Evolutionary conservation across 1,140 invertebrate genomes (phyloP), one percentile per base, ranked within the genome.

Genomic region (Parapsyche elsis): DNA sequence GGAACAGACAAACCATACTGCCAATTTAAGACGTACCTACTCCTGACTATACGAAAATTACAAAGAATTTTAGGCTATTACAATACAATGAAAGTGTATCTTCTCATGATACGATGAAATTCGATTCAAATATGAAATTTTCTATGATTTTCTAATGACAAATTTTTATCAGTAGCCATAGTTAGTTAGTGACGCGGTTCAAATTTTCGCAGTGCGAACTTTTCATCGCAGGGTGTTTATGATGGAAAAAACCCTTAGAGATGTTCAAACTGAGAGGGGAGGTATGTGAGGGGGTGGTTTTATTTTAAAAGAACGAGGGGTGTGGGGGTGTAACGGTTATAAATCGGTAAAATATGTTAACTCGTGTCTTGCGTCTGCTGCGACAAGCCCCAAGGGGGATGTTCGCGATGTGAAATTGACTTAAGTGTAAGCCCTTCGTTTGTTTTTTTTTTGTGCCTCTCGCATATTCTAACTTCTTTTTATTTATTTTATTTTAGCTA

Each of bases 291-390:
- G 78, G 81, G 59, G 61, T 61, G 38, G 49, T 77, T 82, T 82
- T 80, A 78, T 76, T 82, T 83, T 83, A 78, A 82, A 83, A 83
- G 78, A 78, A 78, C 71, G 46, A 59, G 76, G 79, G 79, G 38
- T 45, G 61, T n/a, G 49, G 59, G 81, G 76, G 81, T 83, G 81
- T 80, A 80, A 82, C 73, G 81, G 81, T 83, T 83, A 80, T 80
- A 83, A 83, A 83, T 83, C 81, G 81, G 81, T 83, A 83, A 83
- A 83, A 83, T 83, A 83, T 83, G 81, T 83, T 83, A 83, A 83
- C 81, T 83, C 81, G 76, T 80, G 81, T 80, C 81, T 76, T 71
- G 75, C 80, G 80, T 74, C 79, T 77, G 19, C 80, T 59, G 67
- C 71, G 80, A 81, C 75, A 78, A 71, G 46, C 76, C 76, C 79